Evolutionary conservation across 2,888 invertebrate species (phyloP).

Genomic region (Muscina levida): DNA sequence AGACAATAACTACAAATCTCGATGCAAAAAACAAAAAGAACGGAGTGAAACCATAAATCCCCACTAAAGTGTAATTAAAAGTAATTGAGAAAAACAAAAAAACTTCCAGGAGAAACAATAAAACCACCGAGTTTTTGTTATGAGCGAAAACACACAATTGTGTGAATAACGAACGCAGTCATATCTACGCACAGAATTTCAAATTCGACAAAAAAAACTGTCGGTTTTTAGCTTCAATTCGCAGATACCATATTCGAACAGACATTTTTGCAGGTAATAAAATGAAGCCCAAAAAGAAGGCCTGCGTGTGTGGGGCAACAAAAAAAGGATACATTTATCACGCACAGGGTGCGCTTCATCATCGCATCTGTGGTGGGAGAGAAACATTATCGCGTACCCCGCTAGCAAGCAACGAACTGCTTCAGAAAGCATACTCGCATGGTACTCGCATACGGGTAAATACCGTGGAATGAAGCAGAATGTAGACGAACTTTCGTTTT

Average conservation of each 20-base stretch:
- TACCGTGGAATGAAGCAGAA: not conserved
- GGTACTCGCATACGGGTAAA: conserved; percentile 1
- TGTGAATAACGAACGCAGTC: not conserved
- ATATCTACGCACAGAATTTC: conserved; percentile 33
- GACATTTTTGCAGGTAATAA: conserved; percentile 33
- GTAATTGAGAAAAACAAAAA: conserved; percentile 35
- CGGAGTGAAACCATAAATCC: conserved; percentile 42
- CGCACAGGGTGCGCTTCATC: conserved; percentile 37
- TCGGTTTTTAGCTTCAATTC: conserved; percentile 3
- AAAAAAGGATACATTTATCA: conserved; percentile 31
- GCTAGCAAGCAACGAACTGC: not conserved
- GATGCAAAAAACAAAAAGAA: not conserved
- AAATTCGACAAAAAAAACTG: conserved; percentile 26
- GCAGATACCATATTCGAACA: not conserved
- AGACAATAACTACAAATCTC: conserved; percentile 6
- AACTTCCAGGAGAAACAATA: not conserved
- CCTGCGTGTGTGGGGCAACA: not conserved
- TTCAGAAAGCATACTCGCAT: conserved; percentile 16
- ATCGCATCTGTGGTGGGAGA: not conserved
- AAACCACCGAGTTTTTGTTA: not conserved
- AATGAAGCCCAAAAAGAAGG: not conserved
- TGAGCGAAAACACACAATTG: not conserved
- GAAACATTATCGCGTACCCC: conserved; percentile 2
- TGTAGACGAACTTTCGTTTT: conserved; percentile 15
- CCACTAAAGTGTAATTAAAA: conserved; percentile 46